Conservation (phyloP, 2,797 vertebrate genomes). For the Cossypha polioptera region DNA sequence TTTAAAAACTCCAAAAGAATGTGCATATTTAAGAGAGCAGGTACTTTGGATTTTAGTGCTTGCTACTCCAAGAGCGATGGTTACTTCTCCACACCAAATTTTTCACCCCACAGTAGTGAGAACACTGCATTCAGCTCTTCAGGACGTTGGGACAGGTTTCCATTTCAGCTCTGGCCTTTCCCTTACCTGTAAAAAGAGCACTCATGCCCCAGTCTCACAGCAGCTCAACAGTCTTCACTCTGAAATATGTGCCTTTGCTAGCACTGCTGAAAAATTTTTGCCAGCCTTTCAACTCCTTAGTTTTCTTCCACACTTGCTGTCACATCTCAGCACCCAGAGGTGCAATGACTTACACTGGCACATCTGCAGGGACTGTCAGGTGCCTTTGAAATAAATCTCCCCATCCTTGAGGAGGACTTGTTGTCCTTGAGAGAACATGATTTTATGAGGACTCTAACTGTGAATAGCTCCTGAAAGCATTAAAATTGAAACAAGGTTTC, state of each 20-base stretch:
- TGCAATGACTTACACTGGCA: not conserved
- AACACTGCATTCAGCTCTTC: rapidly evolving
- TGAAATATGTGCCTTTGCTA: not conserved
- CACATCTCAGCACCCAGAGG: not conserved
- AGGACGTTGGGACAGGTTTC: not conserved
- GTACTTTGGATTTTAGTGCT: not conserved
- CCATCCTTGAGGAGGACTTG: not conserved
- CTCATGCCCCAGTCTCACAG: rapidly evolving
- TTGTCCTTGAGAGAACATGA: not conserved
- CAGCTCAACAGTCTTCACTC: not conserved
- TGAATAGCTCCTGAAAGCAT: not conserved
- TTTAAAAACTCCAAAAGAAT: not conserved
- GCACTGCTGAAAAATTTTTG: not conserved
- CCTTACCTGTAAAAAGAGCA: not conserved
- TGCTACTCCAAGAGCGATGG: not conserved
- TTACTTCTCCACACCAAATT: not conserved
- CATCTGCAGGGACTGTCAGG: not conserved
- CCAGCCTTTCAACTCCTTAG: not conserved
- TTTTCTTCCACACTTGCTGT: not conserved
- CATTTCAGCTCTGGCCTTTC: not conserved
- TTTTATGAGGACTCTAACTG: not conserved
- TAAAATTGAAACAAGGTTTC: not conserved
- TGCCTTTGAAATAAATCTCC: not conserved
- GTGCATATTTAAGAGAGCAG: not conserved
- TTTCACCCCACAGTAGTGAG: not conserved